Evolutionary conservation across 2,888 invertebrate genomes (phyloP), one percentile per base, ranked within the genome.

Genomic region (Drosophila yooni): DNA sequence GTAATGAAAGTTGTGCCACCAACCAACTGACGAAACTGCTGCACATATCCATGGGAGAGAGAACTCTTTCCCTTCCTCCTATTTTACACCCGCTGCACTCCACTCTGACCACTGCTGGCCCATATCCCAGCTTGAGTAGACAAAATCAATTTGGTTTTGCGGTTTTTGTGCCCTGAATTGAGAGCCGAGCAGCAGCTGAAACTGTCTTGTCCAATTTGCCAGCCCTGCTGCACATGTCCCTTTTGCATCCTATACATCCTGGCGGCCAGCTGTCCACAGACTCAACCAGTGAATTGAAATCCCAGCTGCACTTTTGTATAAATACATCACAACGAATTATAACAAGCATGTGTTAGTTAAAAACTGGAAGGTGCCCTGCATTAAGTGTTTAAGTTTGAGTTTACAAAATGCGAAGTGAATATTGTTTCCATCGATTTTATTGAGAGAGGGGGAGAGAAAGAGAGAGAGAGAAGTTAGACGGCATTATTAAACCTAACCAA

Each of bases 141-240:
- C 85, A 88, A 86, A 86, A 86, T 86, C 85, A 86, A 86, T 90
- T 86, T 88, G 86, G 90, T 81, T 86, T 90, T 86, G 85, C 81
- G 85, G 85, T 86, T 88, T 88, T 89, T 74, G 64, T 85, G 74
- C 66, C 64, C 52, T 51, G 54, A 33, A 68, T 63, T 66, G 53
- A 51, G 60, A 51, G 38, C 54, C 46, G 46, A n/a, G n/a, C 56
- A 58, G 61, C 69, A 72, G 67, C 69, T 61, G 70, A 67, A 78
- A 60, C 79, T 66, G 67, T 70, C 67, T 70, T 83, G 67, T 75
- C 61, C 86, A 76, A 87, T 84, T 83, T 87, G 71, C 59, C 69
- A 58, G 61, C 46, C 61, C 33, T 66, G 72, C 72, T 59, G 62
- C 77, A 82, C 67, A 74, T 75, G 75, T 76, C 58, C 38, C 25